Evolutionary conservation across 2,888 invertebrate species (phyloP).

Genomic region (Melikaiella ostensackeni): DNA sequence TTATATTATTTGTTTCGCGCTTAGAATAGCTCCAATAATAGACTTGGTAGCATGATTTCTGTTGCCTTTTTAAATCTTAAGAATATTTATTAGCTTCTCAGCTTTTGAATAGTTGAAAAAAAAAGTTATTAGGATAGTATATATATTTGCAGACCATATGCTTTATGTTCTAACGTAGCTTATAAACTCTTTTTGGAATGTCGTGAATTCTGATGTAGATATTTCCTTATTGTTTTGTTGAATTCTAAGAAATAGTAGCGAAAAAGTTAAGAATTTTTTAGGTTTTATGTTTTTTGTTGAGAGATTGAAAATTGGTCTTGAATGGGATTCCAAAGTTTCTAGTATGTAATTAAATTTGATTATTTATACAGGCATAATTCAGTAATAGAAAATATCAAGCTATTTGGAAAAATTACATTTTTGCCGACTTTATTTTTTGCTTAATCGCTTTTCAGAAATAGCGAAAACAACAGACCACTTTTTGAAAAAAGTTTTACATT

Average conservation of each 20-base stretch:
- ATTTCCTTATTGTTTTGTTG: too few relatives aligned
- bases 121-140: neutral
- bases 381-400: too few relatives aligned
- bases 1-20: neutral
- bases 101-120: neutral
- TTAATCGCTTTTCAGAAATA: too few relatives aligned
- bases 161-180: neutral
- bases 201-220: neutral
- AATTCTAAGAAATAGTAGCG: too few relatives aligned
- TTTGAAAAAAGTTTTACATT: too few relatives aligned
- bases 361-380: too few relatives aligned
- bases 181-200: neutral
- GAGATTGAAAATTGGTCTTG: neutral
- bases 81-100: neutral
- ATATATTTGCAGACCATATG: neutral
- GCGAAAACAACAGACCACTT: too few relatives aligned
- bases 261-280: too few relatives aligned
- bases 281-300: too few relatives aligned
- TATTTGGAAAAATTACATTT: too few relatives aligned
- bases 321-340: neutral
- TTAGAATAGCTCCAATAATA: neutral
- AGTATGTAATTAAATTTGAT: too few relatives aligned
- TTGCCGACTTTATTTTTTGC: too few relatives aligned
- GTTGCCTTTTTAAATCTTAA: slow-evolving; percentile 13
- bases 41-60: slow-evolving; percentile 41